Evolutionary conservation across 1,140 invertebrate genomes (phyloP), one percentile per base, ranked within the genome.

Genomic region (Drosophila jambulina): DNA sequence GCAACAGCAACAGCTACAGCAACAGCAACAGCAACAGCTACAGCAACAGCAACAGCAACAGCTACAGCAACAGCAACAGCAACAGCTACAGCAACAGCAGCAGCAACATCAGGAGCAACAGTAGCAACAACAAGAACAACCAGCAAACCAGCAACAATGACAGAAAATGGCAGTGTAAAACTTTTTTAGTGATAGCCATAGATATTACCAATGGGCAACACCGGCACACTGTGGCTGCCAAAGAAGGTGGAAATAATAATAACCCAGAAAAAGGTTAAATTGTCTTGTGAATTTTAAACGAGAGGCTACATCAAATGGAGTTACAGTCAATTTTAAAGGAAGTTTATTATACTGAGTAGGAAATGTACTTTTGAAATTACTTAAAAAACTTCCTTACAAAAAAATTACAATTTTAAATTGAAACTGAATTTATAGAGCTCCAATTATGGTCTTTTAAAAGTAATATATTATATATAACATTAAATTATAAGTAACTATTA

Each of bases 81-180:
- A 70, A 27, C 48, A 54, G 19, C 46, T 53, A 25, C 54, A 58
- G 23, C n/a, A 42, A 3, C 40, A 34, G 60, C 48, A 57, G 19
- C 38, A 25, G 43, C 21, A 34, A 45, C 61, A 75, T 17, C 46
- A 59, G 43, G 68, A 58, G 29, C n/a, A 42, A 19, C 40, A 70
- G 67, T 46, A 80, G 36, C 38, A 25, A 48, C 43, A 70, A 27
- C 48, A 54, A 38, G 17, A 10, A 53, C 40, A 32, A 46, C 32
- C 15, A 27, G 38, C 46, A 68, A 65, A 46, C 40, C 68, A 70
- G 68, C 84, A 83, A 88, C 80, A 88, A 80, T 80, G 84, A 87
- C 80, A 83, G 34, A 81, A 83, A 87, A 87, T 83, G 84, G 80
- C 83, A 90, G 69, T 75, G 84, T 61, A 80, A 80, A 88, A 87